These are phyloP conservation scores for Alauda arvensis DNA, from an alignment of 2,797 vertebrate genomes.

Conservation along the genomic window DNA sequence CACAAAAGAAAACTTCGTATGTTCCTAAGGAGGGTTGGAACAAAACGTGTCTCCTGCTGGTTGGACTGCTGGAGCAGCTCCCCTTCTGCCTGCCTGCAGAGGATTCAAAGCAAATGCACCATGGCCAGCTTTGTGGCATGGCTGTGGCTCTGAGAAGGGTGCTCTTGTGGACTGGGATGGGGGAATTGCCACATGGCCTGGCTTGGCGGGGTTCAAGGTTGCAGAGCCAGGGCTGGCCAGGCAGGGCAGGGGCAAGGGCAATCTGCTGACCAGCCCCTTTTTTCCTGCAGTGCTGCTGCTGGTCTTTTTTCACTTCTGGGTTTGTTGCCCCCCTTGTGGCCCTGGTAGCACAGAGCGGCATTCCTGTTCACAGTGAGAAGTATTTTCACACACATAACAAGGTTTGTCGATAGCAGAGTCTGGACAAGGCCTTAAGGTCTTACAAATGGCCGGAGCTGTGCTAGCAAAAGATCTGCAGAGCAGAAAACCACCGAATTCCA, in stretches of 20 bases:
- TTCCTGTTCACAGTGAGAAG: background rate
- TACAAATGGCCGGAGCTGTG: background rate
- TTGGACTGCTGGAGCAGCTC: background rate
- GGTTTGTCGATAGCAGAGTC: background rate
- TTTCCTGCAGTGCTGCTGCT: background rate
- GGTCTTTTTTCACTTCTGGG: background rate
- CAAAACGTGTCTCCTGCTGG: background rate
- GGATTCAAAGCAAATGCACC: background rate
- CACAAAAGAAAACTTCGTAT: background rate
- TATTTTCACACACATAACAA: background rate
- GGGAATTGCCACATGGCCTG: background rate
- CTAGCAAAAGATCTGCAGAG: background rate
- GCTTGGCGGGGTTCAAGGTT: background rate
- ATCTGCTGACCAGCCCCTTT: background rate
- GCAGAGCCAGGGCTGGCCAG: background rate
- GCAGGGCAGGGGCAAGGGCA: background rate
- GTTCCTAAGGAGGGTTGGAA: background rate
- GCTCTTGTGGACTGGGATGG: background rate
- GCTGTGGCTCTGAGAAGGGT: background rate
- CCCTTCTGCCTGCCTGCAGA: background rate
- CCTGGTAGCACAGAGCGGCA: background rate
- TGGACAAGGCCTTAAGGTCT: background rate
- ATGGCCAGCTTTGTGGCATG: background rate
- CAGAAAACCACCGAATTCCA: background rate
- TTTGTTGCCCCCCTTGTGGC: background rate